A percentile compares a stretch with the other conserved stretches of the same genome.
These are phyloP conservation scores for Reinhardtius hippoglossoides DNA, from an alignment of 2,113 vertebrate species.

Conservation along the genomic window DNA sequence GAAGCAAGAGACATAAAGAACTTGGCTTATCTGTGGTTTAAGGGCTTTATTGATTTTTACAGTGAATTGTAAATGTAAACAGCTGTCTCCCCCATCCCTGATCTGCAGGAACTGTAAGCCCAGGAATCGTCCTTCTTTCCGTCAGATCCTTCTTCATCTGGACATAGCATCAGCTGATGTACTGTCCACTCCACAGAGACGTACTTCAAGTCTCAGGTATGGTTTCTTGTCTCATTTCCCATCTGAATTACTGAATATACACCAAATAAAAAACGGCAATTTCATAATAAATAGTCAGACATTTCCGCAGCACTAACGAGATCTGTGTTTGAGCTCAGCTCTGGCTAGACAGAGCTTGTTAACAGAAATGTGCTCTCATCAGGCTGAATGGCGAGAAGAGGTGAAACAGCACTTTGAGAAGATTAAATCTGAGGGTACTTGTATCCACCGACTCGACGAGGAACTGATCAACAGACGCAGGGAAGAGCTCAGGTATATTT, in stretches of 20 bases:
- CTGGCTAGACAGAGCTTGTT: constrained; percentile 12
- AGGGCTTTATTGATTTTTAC: constrained; percentile 55
- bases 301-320: background rate
- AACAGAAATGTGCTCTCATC: constrained; percentile 62
- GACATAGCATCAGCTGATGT: constrained; percentile 97
- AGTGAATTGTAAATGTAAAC: constrained; percentile 41
- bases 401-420: constrained; percentile 98
- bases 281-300: constrained; percentile 12
- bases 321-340: background rate
- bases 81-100: constrained; percentile 23
- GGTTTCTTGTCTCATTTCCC: background rate
- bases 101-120: constrained; percentile 94
- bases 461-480: constrained; percentile 93
- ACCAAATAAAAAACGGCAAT: background rate
- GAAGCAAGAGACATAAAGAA: background rate
- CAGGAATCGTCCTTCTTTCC: constrained; percentile 94
- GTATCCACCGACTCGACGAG: constrained; percentile 95
- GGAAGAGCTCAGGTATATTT: constrained; percentile 91
- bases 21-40: constrained; percentile 27
- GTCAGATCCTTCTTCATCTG: constrained; percentile 95
- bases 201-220: constrained; percentile 96
- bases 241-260: background rate
- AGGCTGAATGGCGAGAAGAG: constrained; percentile 98
- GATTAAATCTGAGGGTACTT: constrained; percentile 98
- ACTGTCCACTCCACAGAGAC: constrained; percentile 97